Evolutionary conservation across 2,113 vertebrate genomes (phyloP), one percentile per base, ranked within the genome.

Genomic region (Onychostoma macrolepis): DNA sequence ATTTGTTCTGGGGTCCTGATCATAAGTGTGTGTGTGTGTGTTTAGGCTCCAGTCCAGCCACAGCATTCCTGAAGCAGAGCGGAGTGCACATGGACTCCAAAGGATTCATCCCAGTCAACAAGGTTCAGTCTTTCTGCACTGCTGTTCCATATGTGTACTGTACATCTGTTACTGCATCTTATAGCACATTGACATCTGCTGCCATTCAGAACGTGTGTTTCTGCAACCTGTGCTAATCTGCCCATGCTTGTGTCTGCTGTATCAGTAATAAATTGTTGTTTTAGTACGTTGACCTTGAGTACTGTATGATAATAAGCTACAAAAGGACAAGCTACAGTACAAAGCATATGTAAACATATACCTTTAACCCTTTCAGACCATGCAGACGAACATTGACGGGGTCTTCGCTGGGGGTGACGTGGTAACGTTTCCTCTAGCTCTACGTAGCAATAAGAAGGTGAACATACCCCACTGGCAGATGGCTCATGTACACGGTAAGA

Each of bases 401-500:
- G 96, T 99, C 80, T 99, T 97, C 2, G 98, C 98, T 0, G 98
- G 97, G 0, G 98, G 98, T 0, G 98, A 99, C 0, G 95, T 96
- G 0, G 97, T 98, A 86, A 95, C 90, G 0, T 99, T 99, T 91
- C 98, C 98, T 0, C 91, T 99, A 85, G 93, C 94, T 4, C 92
- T 96, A 76, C 96, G 98, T 81, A 97, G 96, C 89, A 99, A 97
- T 86, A 98, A 99, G 94, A 99, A 97, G 92, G 97, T 97, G 91
- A 99, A 99, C 48, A 96, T 99, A 81, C 97, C 98, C 74, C 97
- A 99, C 92, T 99, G 98, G 98, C 98, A 99, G 93, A 99, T 99
- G 97, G 98, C 98, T 58, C 98, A 99, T 15, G 96, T 96, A 69
- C 98, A 99, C 2, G 98, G 98, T 99, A 93, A 79, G 91, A 90